Percentiles rank a stretch among this genome's conserved stretches.
Conservation (phyloP, 1,140 invertebrate species). For the Cotesia typhae region DNA sequence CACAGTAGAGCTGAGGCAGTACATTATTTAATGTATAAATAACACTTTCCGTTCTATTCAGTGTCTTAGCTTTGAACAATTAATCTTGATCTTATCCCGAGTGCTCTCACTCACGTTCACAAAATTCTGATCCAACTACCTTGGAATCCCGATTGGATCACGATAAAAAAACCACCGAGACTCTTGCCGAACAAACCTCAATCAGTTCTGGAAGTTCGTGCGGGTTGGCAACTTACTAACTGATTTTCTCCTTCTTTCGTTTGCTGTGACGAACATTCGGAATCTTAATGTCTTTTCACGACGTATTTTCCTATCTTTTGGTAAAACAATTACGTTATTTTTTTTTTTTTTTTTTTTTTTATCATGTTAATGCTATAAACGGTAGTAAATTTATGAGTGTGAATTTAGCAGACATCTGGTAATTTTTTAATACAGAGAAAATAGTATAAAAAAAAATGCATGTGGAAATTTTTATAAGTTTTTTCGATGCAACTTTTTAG, state of each 20-base stretch:
- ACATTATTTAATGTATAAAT: not conserved
- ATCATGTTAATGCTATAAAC: not conserved
- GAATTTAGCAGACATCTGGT: too few relatives aligned
- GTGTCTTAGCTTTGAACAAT: slow-evolving; percentile 18
- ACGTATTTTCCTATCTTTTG: not conserved
- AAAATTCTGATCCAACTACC: not conserved
- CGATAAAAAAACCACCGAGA: slow-evolving; percentile 22
- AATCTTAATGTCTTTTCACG: slow-evolving; percentile 30
- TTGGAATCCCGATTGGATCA: slow-evolving; percentile 20
- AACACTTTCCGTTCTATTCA: slow-evolving; percentile 3
- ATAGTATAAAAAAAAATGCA: too few relatives aligned
- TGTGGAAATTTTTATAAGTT: too few relatives aligned
- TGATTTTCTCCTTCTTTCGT: slow-evolving; percentile 34
- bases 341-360: not conserved
- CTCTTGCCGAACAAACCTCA: slow-evolving; percentile 34
- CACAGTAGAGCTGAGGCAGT: too few relatives aligned
- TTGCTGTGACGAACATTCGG: slow-evolving; percentile 35
- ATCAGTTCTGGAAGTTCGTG: slow-evolving; percentile 33
- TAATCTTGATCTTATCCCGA: slow-evolving; percentile 29
- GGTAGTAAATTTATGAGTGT: too few relatives aligned
- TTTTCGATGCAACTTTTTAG: too few relatives aligned
- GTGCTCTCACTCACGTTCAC: slow-evolving; percentile 4
- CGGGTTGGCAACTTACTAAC: slow-evolving; percentile 35
- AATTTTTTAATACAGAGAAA: too few relatives aligned
- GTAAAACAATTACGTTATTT: not conserved